Base-by-base conservation (phyloP, 1,140 invertebrate genomes). In the Nephila pilipes region DNA sequence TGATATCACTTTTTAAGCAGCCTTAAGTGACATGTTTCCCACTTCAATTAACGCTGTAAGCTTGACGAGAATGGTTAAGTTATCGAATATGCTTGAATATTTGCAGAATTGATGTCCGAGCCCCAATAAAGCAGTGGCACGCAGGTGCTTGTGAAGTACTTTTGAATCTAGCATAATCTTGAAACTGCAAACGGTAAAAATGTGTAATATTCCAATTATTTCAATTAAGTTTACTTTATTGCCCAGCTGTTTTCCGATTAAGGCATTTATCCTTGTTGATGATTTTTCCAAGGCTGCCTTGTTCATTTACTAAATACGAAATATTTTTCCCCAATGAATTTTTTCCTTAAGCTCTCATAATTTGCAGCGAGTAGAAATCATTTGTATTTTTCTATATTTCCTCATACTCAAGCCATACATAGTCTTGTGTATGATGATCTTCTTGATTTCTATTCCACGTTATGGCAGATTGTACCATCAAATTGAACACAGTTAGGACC, bases 311-410 rank as follows among this genome's bases (percentile, higher is more conserved):
- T 46, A 46, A 10, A 46, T 46, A 46, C 12, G 22, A 63, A 63
- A 60, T 60, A n/a, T 18, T 75, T 75, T 32, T 36, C 32, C 12
- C 69, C 69, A 75, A 75, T 75, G 22, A 60, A 32, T 75, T 75
- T 32, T n/a, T 36, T 16, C 29, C 29, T 18, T 75, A 75, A 75
- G 69, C 69, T 75, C 69, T 75, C 69, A 75, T 32, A 75, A 75
- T 75, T 36, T 75, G 14, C 69, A 75, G 29, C 29, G 29, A 75
- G 32, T 75, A 36, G 29, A 75, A 75, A 75, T 75, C 29, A 75
- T 4, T 46, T 46, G 46, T 46, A 46, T 46, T 46, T 46, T 46
- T 46, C 46, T 46, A 46, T 6, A 46, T 46, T 46, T 46, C 12
- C 46, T 46, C 46, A 46, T 46, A 10, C 6, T 46, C 46, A 46